phyloP scores from a whole-genome alignment of 2,888 invertebrate genomes.

The Watsonalla binaria region DNA sequence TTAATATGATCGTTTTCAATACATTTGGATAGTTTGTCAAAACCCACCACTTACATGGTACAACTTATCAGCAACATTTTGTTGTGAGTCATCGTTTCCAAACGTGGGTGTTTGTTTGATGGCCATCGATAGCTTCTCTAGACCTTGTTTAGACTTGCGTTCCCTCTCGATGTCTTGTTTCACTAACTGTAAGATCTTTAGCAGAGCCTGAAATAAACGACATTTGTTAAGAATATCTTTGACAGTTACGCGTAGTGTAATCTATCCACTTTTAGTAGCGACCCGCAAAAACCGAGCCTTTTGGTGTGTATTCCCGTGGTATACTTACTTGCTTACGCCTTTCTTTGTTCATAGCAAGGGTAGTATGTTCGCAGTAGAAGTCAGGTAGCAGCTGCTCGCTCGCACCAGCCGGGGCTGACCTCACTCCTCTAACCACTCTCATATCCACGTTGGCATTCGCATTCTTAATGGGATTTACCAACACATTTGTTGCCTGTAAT shows the following conservation, averaged over 20 bases:
- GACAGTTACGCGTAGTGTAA: too few relatives aligned
- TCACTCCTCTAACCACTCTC: slow-evolving; percentile 81
- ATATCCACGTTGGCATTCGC: slow-evolving; percentile 84
- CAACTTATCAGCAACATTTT: slow-evolving; percentile 94
- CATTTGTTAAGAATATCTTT: not conserved
- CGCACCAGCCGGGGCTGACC: slow-evolving; percentile 81
- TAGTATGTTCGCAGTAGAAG: slow-evolving; percentile 96
- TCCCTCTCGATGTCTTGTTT: slow-evolving; percentile 94
- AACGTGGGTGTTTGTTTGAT: slow-evolving; percentile 91
- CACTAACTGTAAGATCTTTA: slow-evolving; percentile 90
- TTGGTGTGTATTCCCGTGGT: too few relatives aligned
- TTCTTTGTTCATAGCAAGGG: slow-evolving; percentile 94
- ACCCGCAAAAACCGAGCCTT: too few relatives aligned
- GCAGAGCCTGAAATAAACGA: slow-evolving; percentile 80
- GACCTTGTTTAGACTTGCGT: slow-evolving; percentile 91
- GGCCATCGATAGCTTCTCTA: slow-evolving; percentile 93
- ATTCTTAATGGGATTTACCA: slow-evolving; percentile 84
- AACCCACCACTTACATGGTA: slow-evolving; percentile 88
- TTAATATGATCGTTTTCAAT: too few relatives aligned
- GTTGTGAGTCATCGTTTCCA: slow-evolving; percentile 92
- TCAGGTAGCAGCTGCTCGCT: slow-evolving; percentile 93
- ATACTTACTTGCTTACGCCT: slow-evolving; percentile 85
- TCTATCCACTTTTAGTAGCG: too few relatives aligned
- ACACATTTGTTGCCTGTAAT: slow-evolving; percentile 82
- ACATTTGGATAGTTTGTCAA: too few relatives aligned